Evolutionary conservation across 2,888 invertebrate species (phyloP).

Genomic region (Acronicta psi): DNA sequence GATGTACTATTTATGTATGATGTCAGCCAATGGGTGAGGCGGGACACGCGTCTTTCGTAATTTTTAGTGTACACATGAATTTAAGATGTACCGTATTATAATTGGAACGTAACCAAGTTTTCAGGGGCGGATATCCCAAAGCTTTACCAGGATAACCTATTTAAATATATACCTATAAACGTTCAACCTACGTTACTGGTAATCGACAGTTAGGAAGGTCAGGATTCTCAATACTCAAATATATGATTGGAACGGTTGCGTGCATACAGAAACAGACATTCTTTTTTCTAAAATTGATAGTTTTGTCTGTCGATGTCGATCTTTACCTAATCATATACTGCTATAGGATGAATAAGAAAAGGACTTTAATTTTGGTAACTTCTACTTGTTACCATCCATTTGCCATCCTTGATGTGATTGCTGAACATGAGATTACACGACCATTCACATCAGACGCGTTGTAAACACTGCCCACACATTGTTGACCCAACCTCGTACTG

Average conservation of each 20-base stretch:
- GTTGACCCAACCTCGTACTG: slow-evolving; percentile 28
- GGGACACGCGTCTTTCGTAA: slow-evolving; percentile 45
- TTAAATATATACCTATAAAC: too few relatives aligned
- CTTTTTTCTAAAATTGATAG: too few relatives aligned
- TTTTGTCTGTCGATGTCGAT: too few relatives aligned
- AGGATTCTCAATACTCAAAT: too few relatives aligned
- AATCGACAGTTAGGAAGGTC: too few relatives aligned
- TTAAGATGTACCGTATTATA: slow-evolving; percentile 5
- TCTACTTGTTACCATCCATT: neutral
- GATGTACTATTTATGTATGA: slow-evolving; percentile 52
- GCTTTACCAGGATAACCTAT: too few relatives aligned
- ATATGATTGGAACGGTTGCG: too few relatives aligned
- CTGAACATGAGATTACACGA: slow-evolving; percentile 3
- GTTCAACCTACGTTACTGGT: too few relatives aligned
- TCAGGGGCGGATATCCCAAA: neutral
- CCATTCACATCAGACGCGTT: slow-evolving; percentile 16
- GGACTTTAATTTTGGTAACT: too few relatives aligned
- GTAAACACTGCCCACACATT: slow-evolving; percentile 20
- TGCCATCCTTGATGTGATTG: neutral
- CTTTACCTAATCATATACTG: too few relatives aligned
- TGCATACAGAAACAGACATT: too few relatives aligned
- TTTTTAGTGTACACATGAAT: slow-evolving; percentile 33
- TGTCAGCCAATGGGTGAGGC: slow-evolving; percentile 32
- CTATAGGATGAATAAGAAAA: too few relatives aligned
- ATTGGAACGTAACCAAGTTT: slow-evolving; percentile 24